A percentile compares a stretch with the other conserved stretches of the same genome.
Conservation (phyloP, 2,113 vertebrate species). For the Tetrao urogallus region DNA sequence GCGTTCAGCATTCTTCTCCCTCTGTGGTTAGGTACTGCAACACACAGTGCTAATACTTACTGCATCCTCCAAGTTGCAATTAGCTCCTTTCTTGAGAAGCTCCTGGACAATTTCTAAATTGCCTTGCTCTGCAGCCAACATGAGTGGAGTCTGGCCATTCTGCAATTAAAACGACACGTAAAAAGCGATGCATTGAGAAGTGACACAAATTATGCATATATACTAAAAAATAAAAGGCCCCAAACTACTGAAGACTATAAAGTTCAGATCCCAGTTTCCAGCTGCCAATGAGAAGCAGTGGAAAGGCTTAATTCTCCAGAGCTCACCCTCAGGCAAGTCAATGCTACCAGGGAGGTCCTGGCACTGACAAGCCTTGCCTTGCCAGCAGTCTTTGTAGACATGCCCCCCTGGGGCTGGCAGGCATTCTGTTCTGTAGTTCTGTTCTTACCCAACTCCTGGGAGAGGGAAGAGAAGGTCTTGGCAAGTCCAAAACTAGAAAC, state of each 20-base stretch:
- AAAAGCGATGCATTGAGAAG: not conserved
- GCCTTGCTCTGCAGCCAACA: slow-evolving; percentile 96
- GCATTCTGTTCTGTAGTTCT: not conserved
- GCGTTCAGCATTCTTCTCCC: not conserved
- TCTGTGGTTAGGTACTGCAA: not conserved
- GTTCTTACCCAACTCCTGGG: not conserved
- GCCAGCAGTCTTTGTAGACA: not conserved
- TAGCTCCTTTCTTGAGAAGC: slow-evolving; percentile 92
- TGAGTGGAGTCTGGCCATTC: slow-evolving; percentile 95
- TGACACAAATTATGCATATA: not conserved
- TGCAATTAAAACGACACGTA: slow-evolving; percentile 56
- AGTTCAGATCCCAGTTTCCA: not conserved
- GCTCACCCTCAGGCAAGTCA: not conserved
- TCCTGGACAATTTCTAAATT: slow-evolving; percentile 95
- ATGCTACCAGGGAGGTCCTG: not conserved
- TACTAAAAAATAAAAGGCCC: not conserved
- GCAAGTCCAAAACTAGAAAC: not conserved
- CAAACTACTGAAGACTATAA: not conserved
- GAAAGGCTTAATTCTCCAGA: not conserved
- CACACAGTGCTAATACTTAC: slow-evolving; percentile 75
- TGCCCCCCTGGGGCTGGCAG: not conserved
- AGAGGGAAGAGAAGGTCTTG: not conserved
- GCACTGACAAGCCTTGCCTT: not conserved
- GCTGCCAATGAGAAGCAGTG: not conserved
- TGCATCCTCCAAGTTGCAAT: slow-evolving; percentile 92